Conservation (phyloP, 1,140 invertebrate species). For the Ips typographus region DNA sequence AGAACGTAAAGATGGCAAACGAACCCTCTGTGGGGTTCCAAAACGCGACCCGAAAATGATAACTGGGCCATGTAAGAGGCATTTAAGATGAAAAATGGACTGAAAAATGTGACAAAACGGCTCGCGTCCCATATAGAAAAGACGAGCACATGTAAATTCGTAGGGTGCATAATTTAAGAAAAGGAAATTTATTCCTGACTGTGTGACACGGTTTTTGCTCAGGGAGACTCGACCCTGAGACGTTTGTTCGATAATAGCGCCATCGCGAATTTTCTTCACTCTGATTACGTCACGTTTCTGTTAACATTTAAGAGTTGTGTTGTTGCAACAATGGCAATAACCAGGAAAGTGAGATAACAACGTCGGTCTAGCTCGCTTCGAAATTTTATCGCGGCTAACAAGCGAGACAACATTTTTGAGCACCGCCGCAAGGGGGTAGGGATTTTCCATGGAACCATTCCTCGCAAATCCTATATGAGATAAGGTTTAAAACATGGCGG, state of each 20-base stretch:
- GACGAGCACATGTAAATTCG: constrained; percentile 22
- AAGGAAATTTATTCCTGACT: neutral
- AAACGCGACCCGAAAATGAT: no score
- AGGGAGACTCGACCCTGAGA: neutral
- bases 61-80: constrained; percentile 6
- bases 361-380: neutral
- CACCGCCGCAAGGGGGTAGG: constrained; percentile 9
- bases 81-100: constrained; percentile 19
- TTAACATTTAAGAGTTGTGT: neutral
- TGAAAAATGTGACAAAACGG: constrained; percentile 23
- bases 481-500: constrained; percentile 23
- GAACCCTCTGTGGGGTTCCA: no score
- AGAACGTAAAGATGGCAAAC: no score
- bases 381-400: constrained; percentile 8
- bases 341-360: constrained; percentile 3
- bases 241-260: neutral
- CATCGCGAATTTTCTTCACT: neutral
- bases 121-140: constrained; percentile 5
- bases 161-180: constrained; percentile 19
- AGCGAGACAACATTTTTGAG: constrained; percentile 24
- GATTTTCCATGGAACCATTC: constrained; percentile 16
- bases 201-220: neutral
- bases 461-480: constrained; percentile 26
- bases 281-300: neutral
- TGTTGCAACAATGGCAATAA: neutral